phyloP scores from a whole-genome alignment of 2,888 invertebrate species.

The Acanthosepion lycidas region DNA sequence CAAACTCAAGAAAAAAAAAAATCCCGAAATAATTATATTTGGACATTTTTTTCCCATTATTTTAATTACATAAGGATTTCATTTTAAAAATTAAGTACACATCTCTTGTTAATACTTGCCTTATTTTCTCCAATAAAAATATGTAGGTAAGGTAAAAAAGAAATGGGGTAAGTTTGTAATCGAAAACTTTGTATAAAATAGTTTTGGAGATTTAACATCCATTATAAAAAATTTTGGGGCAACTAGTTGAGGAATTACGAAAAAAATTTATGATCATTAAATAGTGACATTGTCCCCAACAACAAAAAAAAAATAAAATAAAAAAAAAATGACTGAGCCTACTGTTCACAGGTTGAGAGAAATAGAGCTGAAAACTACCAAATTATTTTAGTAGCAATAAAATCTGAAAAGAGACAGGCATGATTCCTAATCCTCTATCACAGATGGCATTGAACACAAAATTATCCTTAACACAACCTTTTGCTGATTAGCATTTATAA shows the following conservation, averaged over 20 bases:
- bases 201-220: neutral
- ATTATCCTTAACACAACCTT: too few relatives aligned
- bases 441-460: too few relatives aligned
- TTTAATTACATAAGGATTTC: too few relatives aligned
- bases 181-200: constrained; percentile 6
- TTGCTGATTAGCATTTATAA: too few relatives aligned
- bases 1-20: neutral
- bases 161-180: neutral
- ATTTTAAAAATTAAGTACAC: too few relatives aligned
- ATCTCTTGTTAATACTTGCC: neutral
- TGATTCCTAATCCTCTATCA: neutral
- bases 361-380: neutral
- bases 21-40: too few relatives aligned
- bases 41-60: too few relatives aligned
- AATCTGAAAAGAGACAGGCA: neutral
- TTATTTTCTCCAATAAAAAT: neutral
- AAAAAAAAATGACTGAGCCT: neutral
- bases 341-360: neutral
- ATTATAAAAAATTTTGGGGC: neutral
- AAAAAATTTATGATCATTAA: neutral
- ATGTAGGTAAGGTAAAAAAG: neutral
- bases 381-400: neutral
- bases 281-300: neutral
- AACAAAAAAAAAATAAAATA: neutral
- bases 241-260: neutral